Evolutionary conservation across 2,797 vertebrate genomes (phyloP).

Genomic region (Clamator glandarius): DNA sequence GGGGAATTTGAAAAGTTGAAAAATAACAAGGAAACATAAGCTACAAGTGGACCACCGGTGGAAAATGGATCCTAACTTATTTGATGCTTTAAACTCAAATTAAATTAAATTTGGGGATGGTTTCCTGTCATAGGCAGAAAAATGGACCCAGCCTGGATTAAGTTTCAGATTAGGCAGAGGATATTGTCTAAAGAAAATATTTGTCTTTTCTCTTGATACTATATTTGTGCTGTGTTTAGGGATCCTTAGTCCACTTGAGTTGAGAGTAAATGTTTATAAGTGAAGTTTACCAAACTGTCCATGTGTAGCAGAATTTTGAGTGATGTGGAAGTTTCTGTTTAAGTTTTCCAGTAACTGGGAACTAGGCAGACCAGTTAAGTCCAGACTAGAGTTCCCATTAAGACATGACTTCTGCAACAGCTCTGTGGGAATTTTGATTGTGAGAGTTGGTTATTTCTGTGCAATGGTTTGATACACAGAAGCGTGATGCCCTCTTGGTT

Average conservation of each 20-base stretch:
- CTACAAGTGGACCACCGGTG: neutral
- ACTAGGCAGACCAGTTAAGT: neutral
- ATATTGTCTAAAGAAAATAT: neutral
- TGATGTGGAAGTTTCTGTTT: neutral
- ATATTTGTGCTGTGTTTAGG: neutral
- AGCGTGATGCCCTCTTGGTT: neutral
- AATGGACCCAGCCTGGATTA: neutral
- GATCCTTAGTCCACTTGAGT: neutral
- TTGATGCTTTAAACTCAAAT: neutral
- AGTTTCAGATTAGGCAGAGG: neutral
- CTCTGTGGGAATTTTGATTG: neutral
- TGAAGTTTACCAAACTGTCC: neutral
- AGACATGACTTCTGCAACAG: neutral
- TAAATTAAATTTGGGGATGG: neutral
- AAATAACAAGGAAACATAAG: neutral
- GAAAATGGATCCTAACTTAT: neutral
- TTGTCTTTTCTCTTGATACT: neutral
- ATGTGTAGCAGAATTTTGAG: neutral
- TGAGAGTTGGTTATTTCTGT: neutral
- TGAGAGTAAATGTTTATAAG: neutral
- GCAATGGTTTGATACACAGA: neutral
- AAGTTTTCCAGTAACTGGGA: neutral
- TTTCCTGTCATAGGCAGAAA: neutral
- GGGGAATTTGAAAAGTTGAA: neutral
- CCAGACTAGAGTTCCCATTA: neutral